phyloP scores from a whole-genome alignment of 2,797 vertebrate genomes.

The Sebastes cheni region DNA sequence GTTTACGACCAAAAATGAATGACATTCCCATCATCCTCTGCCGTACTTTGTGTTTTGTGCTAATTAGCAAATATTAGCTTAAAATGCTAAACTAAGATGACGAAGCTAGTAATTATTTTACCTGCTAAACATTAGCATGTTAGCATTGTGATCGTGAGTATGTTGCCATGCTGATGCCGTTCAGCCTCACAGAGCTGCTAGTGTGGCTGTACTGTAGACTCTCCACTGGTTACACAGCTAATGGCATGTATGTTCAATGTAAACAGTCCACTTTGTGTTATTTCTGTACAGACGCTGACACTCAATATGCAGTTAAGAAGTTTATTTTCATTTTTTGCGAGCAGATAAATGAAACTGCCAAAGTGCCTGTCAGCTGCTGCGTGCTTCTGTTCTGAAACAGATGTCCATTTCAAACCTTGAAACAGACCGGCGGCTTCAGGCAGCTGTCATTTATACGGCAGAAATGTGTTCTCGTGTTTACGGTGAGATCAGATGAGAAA shows the following conservation, averaged over 20 bases:
- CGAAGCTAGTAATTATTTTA: not conserved
- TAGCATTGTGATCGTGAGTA: not conserved
- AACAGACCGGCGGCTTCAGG: slow-evolving; percentile 12
- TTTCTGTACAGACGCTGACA: not conserved
- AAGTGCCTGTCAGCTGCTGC: not conserved
- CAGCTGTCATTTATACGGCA: slow-evolving; percentile 13
- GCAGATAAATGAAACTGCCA: not conserved
- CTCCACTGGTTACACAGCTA: not conserved
- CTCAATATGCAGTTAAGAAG: not conserved
- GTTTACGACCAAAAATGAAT: not conserved
- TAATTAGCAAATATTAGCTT: not conserved
- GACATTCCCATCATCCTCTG: not conserved
- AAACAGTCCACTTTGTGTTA: not conserved
- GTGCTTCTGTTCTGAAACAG: slow-evolving; percentile 4
- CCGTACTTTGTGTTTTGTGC: not conserved
- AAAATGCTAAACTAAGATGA: not conserved
- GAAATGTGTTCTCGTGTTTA: slow-evolving; percentile 31
- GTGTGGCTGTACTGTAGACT: no score
- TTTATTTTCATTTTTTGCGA: slow-evolving; percentile 19
- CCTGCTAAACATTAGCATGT: not conserved
- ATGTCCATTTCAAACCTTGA: slow-evolving; percentile 26
- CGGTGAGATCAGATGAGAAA: slow-evolving; percentile 13
- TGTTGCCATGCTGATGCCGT: not conserved
- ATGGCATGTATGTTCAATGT: not conserved
- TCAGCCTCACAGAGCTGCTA: not conserved